phyloP scores from a whole-genome alignment of 2,888 invertebrate species.

The Actias luna region DNA sequence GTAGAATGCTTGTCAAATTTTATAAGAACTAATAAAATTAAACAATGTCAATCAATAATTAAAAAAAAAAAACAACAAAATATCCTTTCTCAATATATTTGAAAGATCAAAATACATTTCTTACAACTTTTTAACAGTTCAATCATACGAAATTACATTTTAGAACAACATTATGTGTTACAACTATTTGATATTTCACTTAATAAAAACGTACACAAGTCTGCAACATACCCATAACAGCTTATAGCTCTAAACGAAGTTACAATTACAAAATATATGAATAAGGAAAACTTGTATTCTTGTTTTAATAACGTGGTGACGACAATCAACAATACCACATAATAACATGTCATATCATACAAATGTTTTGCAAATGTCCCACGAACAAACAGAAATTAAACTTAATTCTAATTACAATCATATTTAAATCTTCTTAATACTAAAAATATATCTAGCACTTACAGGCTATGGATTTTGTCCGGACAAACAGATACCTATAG shows the following conservation, averaged over 20 bases:
- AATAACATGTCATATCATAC: slow-evolving; percentile 14
- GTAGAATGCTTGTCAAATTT: too few species aligned
- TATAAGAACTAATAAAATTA: too few species aligned
- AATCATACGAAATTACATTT: slow-evolving; percentile 75
- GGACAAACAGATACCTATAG: slow-evolving; percentile 65
- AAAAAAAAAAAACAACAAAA: slow-evolving; percentile 38
- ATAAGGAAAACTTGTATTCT: slow-evolving; percentile 14
- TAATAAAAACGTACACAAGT: slow-evolving; percentile 58
- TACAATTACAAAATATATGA: slow-evolving; percentile 18
- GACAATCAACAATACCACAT: neutral
- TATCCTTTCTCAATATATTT: slow-evolving; percentile 71
- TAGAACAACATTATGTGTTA: slow-evolving; percentile 56
- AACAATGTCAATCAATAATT: too few species aligned
- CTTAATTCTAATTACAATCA: slow-evolving; percentile 74
- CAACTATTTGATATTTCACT: slow-evolving; percentile 54
- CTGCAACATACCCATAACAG: slow-evolving; percentile 64
- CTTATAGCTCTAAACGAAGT: slow-evolving; percentile 52
- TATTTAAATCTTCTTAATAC: slow-evolving; percentile 74
- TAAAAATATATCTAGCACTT: slow-evolving; percentile 69
- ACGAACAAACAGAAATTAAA: slow-evolving; percentile 64
- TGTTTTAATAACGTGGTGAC: slow-evolving; percentile 13
- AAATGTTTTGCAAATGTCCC: slow-evolving; percentile 40
- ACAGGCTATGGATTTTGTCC: slow-evolving; percentile 68
- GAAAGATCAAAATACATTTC: slow-evolving; percentile 80
- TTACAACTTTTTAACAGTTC: slow-evolving; percentile 75